Evolutionary conservation across 2,113 vertebrate genomes (phyloP).

Genomic region (Ranitomeya imitator): DNA sequence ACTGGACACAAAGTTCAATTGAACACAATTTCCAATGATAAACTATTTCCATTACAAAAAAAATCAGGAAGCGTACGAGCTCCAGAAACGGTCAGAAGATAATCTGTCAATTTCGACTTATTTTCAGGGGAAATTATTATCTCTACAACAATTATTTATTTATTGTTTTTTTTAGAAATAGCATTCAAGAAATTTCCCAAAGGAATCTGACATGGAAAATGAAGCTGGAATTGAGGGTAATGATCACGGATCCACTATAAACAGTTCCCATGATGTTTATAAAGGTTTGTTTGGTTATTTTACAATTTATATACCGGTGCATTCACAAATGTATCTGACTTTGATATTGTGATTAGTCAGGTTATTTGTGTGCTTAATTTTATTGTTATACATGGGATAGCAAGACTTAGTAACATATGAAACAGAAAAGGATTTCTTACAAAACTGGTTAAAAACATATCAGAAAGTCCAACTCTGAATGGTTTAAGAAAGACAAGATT

Average conservation of each 20-base stretch:
- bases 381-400: no score
- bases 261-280: neutral
- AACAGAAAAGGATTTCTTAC: no score
- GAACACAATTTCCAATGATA: neutral
- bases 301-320: neutral
- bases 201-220: neutral
- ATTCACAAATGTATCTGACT: neutral
- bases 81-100: constrained; percentile 3
- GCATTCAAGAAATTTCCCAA: constrained; percentile 5
- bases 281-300: neutral
- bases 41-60: neutral
- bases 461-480: no score
- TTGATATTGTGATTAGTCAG: no score
- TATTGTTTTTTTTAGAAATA: constrained; percentile 9
- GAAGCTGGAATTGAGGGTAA: neutral
- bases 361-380: no score
- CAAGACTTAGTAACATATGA: no score
- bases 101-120: constrained; percentile 2
- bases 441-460: no score
- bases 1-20: neutral
- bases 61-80: neutral
- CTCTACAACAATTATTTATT: constrained; percentile 10
- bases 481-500: no score
- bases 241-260: neutral
- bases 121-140: constrained; percentile 33